Conservation (phyloP, 2,888 invertebrate genomes). For the Altica lythri region DNA sequence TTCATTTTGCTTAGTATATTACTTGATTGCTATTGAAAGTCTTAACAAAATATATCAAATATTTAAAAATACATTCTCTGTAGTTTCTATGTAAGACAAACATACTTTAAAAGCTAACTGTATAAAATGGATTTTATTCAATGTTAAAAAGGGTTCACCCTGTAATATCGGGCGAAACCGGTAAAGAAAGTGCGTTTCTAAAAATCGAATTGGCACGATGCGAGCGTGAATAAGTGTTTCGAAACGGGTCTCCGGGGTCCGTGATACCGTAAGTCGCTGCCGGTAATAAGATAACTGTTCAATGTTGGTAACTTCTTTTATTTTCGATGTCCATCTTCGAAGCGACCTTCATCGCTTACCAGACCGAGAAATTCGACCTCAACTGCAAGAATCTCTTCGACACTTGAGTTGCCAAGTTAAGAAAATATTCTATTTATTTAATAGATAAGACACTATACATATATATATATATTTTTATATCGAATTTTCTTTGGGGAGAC, state of each 20-base stretch:
- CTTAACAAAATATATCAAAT: too few relatives aligned
- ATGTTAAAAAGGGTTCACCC: constrained; percentile 13
- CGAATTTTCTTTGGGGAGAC: too few relatives aligned
- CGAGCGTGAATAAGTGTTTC: constrained; percentile 8
- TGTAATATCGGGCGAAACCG: constrained; percentile 23
- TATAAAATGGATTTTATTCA: too few relatives aligned
- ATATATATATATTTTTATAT: neutral
- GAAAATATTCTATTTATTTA: constrained; percentile 3
- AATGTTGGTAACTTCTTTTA: constrained; percentile 29
- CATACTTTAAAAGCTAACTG: too few relatives aligned
- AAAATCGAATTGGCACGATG: constrained; percentile 36
- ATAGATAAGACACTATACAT: neutral
- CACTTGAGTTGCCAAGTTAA: constrained; percentile 8
- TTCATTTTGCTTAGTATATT: too few relatives aligned
- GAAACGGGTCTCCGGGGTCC: constrained; percentile 24
- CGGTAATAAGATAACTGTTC: constrained; percentile 43
- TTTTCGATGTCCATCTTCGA: constrained; percentile 39
- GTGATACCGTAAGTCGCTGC: constrained; percentile 33
- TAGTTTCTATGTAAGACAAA: too few relatives aligned
- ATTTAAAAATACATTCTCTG: too few relatives aligned
- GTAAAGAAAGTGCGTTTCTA: constrained; percentile 36
- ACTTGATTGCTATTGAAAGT: too few relatives aligned
- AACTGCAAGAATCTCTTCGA: constrained; percentile 36
- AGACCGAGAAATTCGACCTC: constrained; percentile 55
- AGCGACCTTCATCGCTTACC: constrained; percentile 51